phyloP scores from a whole-genome alignment of 2,888 invertebrate genomes.

The Criorhina ranunculi region DNA sequence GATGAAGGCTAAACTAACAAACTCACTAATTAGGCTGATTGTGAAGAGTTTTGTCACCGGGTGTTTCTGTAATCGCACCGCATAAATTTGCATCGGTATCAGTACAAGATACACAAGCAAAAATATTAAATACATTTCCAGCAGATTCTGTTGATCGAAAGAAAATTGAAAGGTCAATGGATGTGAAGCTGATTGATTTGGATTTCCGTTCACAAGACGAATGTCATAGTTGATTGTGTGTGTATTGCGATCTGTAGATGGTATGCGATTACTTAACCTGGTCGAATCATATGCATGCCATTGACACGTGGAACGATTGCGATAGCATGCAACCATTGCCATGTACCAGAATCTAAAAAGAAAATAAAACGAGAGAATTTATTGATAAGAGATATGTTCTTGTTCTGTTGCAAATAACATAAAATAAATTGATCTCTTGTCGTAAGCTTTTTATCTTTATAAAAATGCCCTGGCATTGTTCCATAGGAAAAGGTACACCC shows the following conservation, averaged over 20 bases:
- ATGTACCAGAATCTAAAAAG: conserved; percentile 96
- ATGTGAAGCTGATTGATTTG: conserved; percentile 92
- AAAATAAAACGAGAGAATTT: conserved; percentile 25
- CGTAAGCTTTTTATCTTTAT: neutral
- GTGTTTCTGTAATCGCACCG: conserved; percentile 94
- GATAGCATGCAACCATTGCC: conserved; percentile 96
- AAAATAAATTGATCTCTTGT: neutral
- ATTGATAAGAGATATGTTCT: too few relatives aligned
- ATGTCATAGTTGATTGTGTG: conserved; percentile 91
- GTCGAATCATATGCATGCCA: conserved; percentile 91
- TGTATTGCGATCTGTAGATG: conserved; percentile 79
- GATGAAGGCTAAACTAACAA: conserved; percentile 93
- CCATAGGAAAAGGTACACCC: neutral
- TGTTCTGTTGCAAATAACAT: neutral
- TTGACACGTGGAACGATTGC: conserved; percentile 91
- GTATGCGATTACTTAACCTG: conserved; percentile 65
- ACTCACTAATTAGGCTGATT: conserved; percentile 93
- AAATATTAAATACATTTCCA: conserved; percentile 95
- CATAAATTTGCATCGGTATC: conserved; percentile 95
- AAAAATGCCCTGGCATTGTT: neutral
- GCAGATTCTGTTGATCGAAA: conserved; percentile 96
- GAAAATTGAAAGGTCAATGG: conserved; percentile 97
- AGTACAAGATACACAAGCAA: conserved; percentile 94
- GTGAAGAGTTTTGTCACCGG: conserved; percentile 96
- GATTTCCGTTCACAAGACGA: conserved; percentile 98